Evolutionary conservation across 2,113 vertebrate species (phyloP), one percentile per base, ranked within the genome.

Genomic region (Ochotona curzoniae): DNA sequence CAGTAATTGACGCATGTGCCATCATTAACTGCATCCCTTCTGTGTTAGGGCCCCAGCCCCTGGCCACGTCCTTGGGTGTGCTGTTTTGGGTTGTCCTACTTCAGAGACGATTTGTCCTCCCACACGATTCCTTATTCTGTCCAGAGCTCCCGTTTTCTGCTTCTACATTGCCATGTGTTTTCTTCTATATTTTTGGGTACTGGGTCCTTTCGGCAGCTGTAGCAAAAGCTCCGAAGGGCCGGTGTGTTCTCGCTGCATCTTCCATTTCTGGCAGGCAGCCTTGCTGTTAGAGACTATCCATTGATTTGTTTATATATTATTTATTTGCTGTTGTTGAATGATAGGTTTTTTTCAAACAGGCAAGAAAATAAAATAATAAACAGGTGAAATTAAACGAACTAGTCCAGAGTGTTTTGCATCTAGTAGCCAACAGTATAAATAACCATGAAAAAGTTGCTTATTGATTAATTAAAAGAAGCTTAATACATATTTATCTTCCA

Each of bases 401-500:
- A 51, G 4, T 85, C 91, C 35, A 67, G 28, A 82, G 25, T 79
- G n/a, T 79, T 93, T 87, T 87, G 35, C 26, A 67, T 90, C 51
- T 93, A 93, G 78, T 73, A 84, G 81, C 64, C 54, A 87, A 63
- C 74, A 70, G 84, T 81, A 87, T 75, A 91, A 89, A 67, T 66
- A 84, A 87, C 75, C 87, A 89, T 89, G 57, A 89, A 87, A 93
- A 17, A n/a, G 47, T 90, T 90, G 88, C 90, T 81, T 95, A 89
- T 93, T 95, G 92, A 95, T 91, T 25, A 82, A 89, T 95, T 94
- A 92, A 93, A 94, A 74, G 35, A 94, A 96, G 61, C 67, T 91
- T 76, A 93, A 94, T 69, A 54, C 83, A 35, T 87, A 89, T 92
- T 87, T 96, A 94, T 94, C 92, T 91, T 93, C 47, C 23, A 64